Conservation (phyloP, 2,113 vertebrate species). For the Butorides virescens region DNA sequence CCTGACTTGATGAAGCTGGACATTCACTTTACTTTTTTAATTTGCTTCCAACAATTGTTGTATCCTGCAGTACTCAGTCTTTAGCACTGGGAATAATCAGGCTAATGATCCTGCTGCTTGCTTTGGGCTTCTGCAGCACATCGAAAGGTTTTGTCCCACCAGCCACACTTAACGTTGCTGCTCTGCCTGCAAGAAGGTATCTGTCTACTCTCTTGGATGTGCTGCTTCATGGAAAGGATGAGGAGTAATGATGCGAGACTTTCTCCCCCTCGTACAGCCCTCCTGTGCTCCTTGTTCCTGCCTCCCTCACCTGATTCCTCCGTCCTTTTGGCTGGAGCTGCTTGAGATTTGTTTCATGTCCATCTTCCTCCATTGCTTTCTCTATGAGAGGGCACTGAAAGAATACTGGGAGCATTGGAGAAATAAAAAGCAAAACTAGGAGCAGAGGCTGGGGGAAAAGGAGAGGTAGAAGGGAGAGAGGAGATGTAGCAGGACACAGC, state of each 20-base stretch:
- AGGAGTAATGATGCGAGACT: not conserved
- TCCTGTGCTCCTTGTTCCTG: not conserved
- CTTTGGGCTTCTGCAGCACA: not conserved
- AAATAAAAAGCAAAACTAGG: not conserved
- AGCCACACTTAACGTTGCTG: not conserved
- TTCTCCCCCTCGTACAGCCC: not conserved
- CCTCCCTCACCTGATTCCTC: not conserved
- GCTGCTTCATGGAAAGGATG: not conserved
- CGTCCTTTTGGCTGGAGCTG: not conserved
- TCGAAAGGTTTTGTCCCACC: not conserved
- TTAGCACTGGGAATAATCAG: not conserved
- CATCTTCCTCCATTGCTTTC: not conserved
- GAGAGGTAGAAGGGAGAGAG: not conserved
- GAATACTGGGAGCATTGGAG: not conserved
- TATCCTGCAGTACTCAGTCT: not conserved
- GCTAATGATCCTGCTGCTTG: not conserved
- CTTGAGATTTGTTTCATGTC: not conserved
- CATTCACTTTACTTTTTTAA: not conserved
- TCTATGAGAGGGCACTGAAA: not conserved
- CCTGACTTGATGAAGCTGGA: not conserved
- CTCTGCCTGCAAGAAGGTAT: not conserved
- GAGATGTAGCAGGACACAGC: not conserved
- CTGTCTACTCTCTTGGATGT: not conserved
- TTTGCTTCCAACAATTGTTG: not conserved
- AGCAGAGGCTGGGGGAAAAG: not conserved